These are phyloP conservation scores for Numida meleagris DNA, from an alignment of 2,113 vertebrate genomes.

Conservation along the genomic window DNA sequence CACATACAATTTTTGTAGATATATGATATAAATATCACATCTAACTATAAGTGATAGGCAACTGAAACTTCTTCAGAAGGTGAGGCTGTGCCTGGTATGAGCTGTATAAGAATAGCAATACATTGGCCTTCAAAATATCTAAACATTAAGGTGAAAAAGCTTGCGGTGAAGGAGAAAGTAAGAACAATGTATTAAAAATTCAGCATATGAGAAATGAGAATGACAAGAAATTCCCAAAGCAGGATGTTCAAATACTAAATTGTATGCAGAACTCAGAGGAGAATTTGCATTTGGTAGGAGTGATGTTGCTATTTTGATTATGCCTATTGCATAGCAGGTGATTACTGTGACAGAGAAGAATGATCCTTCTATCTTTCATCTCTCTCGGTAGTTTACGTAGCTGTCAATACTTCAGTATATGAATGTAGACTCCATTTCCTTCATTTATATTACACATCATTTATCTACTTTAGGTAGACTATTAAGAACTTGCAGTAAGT, in stretches of 20 bases:
- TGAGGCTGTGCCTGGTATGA: not conserved
- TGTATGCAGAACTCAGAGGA: not conserved
- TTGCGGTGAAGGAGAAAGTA: not conserved
- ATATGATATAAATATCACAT: not conserved
- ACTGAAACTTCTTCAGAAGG: not conserved
- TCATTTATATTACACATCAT: conserved; percentile 31
- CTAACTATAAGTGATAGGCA: not conserved
- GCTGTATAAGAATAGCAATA: not conserved
- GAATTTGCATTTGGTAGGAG: conserved; percentile 37
- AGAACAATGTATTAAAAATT: not conserved
- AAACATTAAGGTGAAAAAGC: not conserved
- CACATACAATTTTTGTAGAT: not conserved
- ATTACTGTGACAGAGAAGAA: conserved; percentile 53
- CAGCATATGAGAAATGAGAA: conserved; percentile 8
- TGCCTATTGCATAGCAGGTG: not conserved
- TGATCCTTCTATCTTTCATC: conserved; percentile 20
- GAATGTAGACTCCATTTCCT: conserved; percentile 11
- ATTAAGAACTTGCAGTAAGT: conserved; percentile 7
- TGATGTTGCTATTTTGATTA: conserved; percentile 18
- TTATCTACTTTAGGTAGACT: conserved; percentile 9
- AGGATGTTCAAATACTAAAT: not conserved
- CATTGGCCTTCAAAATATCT: not conserved
- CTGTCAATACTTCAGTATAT: conserved; percentile 33
- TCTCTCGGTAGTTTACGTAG: conserved; percentile 35
- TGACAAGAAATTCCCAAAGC: not conserved